A percentile compares a stretch with the other conserved stretches of the same genome.
These are phyloP conservation scores for Antheraea mylitta DNA, from an alignment of 1,140 invertebrate genomes.

Conservation along the genomic window DNA sequence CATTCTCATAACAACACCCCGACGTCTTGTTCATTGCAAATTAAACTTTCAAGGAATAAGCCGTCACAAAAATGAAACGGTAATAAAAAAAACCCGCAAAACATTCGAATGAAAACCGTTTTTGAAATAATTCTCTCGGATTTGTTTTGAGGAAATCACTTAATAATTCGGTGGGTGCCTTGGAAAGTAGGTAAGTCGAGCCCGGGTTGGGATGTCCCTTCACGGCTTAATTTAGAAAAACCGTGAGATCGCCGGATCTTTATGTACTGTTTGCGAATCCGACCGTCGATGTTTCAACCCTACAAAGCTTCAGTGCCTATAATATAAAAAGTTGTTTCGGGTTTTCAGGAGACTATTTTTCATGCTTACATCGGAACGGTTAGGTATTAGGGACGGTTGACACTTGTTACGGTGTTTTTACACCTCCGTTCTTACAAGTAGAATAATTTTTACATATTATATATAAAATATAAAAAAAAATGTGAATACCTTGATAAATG, in stretches of 20 bases:
- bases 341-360: conserved; percentile 36
- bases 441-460: neutral
- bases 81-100: conserved; percentile 15
- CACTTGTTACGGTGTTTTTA: conserved; percentile 3
- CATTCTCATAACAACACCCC: too few species aligned
- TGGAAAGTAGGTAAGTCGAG: conserved; percentile 45
- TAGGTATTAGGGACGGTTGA: conserved; percentile 30
- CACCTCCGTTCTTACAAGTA: neutral
- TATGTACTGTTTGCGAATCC: conserved; percentile 66
- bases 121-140: conserved; percentile 43
- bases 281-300: conserved; percentile 64
- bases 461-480: neutral
- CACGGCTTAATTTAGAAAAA: conserved; percentile 68
- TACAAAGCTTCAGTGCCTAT: conserved; percentile 43
- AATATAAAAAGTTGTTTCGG: conserved; percentile 62
- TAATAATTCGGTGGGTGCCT: conserved; percentile 31
- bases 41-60: conserved; percentile 26
- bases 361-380: conserved; percentile 27
- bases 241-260: conserved; percentile 61
- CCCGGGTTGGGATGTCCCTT: conserved; percentile 48
- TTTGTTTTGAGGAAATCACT: conserved; percentile 61
- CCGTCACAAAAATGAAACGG: conserved; percentile 19
- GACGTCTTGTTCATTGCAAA: conserved; percentile 6
- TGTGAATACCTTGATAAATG: too few species aligned
- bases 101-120: conserved; percentile 31